These are phyloP conservation scores for Camelus bactrianus DNA, from an alignment of 2,113 vertebrate species.

Conservation along the genomic window DNA sequence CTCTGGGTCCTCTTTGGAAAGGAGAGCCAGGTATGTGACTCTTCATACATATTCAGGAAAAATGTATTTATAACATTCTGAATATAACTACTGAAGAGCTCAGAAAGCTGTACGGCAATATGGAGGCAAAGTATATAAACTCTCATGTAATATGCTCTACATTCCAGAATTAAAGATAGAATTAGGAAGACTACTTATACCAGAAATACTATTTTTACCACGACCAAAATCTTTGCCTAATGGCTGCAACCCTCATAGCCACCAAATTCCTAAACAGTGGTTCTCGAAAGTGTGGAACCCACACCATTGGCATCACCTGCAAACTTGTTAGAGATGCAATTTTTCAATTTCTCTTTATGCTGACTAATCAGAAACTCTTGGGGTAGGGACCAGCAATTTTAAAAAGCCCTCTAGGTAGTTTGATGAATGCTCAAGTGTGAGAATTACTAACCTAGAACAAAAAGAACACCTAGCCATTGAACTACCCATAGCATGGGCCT, in stretches of 20 bases:
- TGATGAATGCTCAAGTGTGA: constrained; percentile 10
- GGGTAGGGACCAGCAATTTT: not conserved
- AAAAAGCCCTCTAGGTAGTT: not conserved
- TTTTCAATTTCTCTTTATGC: not conserved
- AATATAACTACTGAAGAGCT: constrained; percentile 13
- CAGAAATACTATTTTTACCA: not conserved
- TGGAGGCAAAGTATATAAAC: not conserved
- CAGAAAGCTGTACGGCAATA: constrained; percentile 22
- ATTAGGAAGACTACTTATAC: not conserved
- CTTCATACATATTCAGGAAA: not conserved
- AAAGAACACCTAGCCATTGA: constrained; percentile 42
- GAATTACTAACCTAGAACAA: constrained; percentile 37
- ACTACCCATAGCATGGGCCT: not conserved
- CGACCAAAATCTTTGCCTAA: not conserved
- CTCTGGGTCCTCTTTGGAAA: not conserved
- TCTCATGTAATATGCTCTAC: not conserved
- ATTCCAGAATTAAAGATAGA: constrained; percentile 35
- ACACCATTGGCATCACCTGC: not conserved
- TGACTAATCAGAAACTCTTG: not conserved
- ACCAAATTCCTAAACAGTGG: not conserved
- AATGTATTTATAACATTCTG: constrained; percentile 10
- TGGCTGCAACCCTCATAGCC: not conserved
- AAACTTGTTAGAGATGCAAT: constrained; percentile 27
- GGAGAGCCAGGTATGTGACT: not conserved
- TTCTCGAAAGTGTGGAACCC: not conserved